Conservation (phyloP, 1,140 invertebrate species). For the Oryctes rhinoceros region DNA sequence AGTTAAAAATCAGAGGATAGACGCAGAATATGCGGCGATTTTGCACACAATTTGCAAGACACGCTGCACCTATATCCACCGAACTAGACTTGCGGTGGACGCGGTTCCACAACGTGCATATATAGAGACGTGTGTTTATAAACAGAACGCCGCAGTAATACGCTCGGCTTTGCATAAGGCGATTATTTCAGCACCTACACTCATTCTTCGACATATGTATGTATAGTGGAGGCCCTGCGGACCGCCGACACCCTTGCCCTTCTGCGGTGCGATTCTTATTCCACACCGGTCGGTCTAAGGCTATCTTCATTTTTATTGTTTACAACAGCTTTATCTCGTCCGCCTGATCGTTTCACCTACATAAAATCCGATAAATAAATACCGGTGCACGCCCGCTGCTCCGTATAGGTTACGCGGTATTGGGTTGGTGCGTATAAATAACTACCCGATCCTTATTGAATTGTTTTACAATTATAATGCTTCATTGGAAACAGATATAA, state of each 20-base stretch:
- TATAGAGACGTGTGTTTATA: conserved; percentile 40
- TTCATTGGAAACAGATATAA: not conserved
- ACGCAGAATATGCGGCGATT: conserved; percentile 53
- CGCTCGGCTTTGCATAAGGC: conserved; percentile 49
- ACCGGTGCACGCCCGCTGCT: not conserved
- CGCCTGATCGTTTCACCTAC: conserved; percentile 25
- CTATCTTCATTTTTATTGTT: conserved; percentile 54
- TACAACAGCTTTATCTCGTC: conserved; percentile 48
- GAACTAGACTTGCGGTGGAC: conserved; percentile 38
- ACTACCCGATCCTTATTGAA: not conserved
- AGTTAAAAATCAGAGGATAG: not conserved
- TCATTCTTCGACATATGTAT: not conserved
- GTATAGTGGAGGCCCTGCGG: not conserved
- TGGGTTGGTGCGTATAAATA: conserved; percentile 22
- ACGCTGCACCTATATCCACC: conserved; percentile 40
- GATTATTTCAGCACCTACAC: conserved; percentile 54
- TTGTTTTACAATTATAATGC: conserved; percentile 1
- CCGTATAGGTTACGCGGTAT: not conserved
- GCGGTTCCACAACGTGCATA: conserved; percentile 12
- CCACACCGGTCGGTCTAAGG: conserved; percentile 20
- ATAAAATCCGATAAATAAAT: conserved; percentile 34
- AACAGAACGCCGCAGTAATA: conserved; percentile 14
- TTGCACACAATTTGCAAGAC: conserved; percentile 60
- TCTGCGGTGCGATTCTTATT: conserved; percentile 44
- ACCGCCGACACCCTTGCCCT: conserved; percentile 20